Percentiles rank a stretch among this genome's conserved stretches.
These are phyloP conservation scores for Castor canadensis DNA, from an alignment of 2,113 vertebrate species.

Conservation along the genomic window DNA sequence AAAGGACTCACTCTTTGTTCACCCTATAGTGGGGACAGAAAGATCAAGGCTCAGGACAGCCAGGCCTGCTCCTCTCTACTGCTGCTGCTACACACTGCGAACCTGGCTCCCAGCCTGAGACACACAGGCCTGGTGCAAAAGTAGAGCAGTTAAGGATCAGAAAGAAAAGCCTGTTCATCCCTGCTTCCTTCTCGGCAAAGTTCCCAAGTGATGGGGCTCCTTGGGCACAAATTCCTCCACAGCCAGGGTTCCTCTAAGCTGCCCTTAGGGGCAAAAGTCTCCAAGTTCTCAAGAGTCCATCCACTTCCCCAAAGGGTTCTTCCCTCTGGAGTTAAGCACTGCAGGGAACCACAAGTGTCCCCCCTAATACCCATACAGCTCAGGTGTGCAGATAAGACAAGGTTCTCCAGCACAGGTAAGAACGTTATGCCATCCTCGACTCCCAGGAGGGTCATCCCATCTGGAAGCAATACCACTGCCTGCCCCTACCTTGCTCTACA, in stretches of 20 bases:
- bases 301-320: not conserved
- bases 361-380: accelerated
- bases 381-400: not conserved
- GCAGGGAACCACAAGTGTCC: not conserved
- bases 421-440: not conserved
- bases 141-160: not conserved
- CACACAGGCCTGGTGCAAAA: not conserved
- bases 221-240: not conserved
- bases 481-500: not conserved
- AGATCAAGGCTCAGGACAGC: not conserved
- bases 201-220: not conserved
- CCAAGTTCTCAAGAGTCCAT: not conserved
- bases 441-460: not conserved
- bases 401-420: not conserved
- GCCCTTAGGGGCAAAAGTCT: not conserved
- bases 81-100: not conserved
- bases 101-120: not conserved
- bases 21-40: not conserved
- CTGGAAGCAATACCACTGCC: not conserved
- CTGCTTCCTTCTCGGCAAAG: not conserved
- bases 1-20: not conserved
- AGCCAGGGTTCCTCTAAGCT: not conserved
- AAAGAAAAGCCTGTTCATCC: not conserved
- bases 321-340: not conserved
- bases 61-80: not conserved